Evolutionary conservation across 2,113 vertebrate species (phyloP), one percentile per base, ranked within the genome.

Genomic region (Dicerorhinus sumatrensis): DNA sequence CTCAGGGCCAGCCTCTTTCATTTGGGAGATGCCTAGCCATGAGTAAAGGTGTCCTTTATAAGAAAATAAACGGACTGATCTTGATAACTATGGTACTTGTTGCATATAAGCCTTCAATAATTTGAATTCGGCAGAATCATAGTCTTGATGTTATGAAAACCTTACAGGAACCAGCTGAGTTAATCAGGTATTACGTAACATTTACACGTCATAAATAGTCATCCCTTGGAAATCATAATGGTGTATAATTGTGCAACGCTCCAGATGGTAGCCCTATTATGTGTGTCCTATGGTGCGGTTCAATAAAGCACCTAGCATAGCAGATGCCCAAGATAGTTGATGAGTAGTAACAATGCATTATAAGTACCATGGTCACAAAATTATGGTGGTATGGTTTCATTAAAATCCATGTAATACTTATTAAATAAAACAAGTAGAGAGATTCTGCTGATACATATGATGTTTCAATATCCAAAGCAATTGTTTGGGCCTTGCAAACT

Each of bases 51-150:
- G 7, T 33, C 48, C 42, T 93, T 84, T 58, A 51, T 46, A 20
- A 88, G 13, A 83, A 91, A 77, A 4, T 58, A 76, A 89, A 3
- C 65, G 46, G 5, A 62, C 62, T 29, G 58, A 73, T 79, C 11
- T 84, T 95, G 42, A 60, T 93, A 33, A 36, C 21, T 81, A n/a
- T 76, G 25, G 6, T 39, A 31, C 16, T 60, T 84, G 27, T 76
- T 94, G 33, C 63, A 67, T 33, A 67, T n/a, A 84, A 84, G 5
- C 4, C 8, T 91, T 93, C 21, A 17, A 58, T 80, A 76, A 84
- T 93, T 81, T 96, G 13, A 69, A 63, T 96, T 76, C 97, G n/a
- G 29, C n/a, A 91, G 36, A 89, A 91, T 81, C 69, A 69, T 80
- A 42, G 18, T 60, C 46, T 75, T 93, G 33, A 27, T 84, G 90